Base-by-base conservation (phyloP, 2,888 invertebrate species). In the Leucophenga maculata region DNA sequence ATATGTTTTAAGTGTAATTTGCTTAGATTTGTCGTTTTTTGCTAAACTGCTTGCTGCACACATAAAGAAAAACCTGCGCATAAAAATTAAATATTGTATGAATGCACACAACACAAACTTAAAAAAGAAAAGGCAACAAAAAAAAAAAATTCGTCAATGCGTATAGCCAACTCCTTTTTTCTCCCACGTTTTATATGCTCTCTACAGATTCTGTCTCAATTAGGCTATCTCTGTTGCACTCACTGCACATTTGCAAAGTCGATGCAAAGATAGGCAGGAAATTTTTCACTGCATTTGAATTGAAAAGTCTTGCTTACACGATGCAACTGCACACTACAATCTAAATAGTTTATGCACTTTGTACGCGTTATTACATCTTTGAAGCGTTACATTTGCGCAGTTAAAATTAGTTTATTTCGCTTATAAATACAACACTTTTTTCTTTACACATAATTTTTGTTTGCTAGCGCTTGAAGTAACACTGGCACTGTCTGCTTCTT, bases 81-180 rank as follows among this genome's bases (percentile, higher is more conserved):
- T 44, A 60, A 48, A 48, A 64, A 48, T 64, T 46, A 48, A 64
- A 64, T 64, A 64, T 20, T 64, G 22, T 22, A 46, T 62, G 46
- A 46, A 57, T 22, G 26, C 55, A 20, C 22, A 55, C 22, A n/a
- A 22, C n/a, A 48, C 22, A 64, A 64, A 64, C 26, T 13, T 22
- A 62, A 39, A 39, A 39, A 39, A 39, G 39, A 39, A 39, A 11
- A 39, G 39, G 39, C 8, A 39, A 39, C 39, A 11, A 39, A 3
- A 39, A 39, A 39, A 39, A 39, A 39, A 39, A 50, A 73, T 72
- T 77, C 76, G 73, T 77, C 72, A 69, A 22, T n/a, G 65, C 52
- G 71, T 73, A 74, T 69, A 67, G 78, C 67, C 67, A 73, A 68
- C 78, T 75, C 75, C 72, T 68, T 59, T 59, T 59, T 59, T 31